These are phyloP conservation scores for Rotaria sp. DNA, from an alignment of 2,888 invertebrate species.

Conservation along the genomic window DNA sequence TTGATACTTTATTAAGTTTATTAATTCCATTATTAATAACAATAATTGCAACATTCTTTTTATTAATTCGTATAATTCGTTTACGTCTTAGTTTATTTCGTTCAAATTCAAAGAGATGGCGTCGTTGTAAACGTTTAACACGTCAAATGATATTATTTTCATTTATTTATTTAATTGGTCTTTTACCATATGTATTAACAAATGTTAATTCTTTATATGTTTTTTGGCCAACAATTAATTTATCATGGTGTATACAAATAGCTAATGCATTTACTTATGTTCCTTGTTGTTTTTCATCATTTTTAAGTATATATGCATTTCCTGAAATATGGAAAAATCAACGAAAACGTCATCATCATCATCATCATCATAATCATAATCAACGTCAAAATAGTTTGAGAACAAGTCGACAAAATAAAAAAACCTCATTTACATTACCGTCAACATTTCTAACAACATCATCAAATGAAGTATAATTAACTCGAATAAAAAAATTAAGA, in stretches of 20 bases:
- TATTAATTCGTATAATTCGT: not conserved
- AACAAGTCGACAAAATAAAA: not conserved
- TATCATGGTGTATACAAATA: not conserved
- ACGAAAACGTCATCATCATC: not conserved
- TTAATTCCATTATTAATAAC: not conserved
- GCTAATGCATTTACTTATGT: conserved; percentile 21
- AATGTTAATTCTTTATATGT: not conserved
- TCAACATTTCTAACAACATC: not conserved
- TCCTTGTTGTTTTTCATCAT: conserved; percentile 23
- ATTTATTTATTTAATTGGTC: conserved; percentile 7
- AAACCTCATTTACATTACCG: not conserved
- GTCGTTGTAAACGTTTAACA: not conserved
- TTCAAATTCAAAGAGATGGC: not conserved
- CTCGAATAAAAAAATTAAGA: too few relatives aligned
- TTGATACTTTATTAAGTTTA: conserved; percentile 24
- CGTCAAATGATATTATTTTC: conserved; percentile 5
- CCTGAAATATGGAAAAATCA: not conserved
- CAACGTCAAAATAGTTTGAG: not conserved
- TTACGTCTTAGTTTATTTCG: not conserved
- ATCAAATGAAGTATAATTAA: not conserved
- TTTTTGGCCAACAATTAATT: not conserved
- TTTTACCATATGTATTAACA: conserved; percentile 6
- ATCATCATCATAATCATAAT: not conserved
- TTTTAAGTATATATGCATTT: conserved; percentile 16
- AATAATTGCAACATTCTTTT: not conserved